phyloP scores from a whole-genome alignment of 2,797 vertebrate genomes.

The Xiphophorus birchmanni region DNA sequence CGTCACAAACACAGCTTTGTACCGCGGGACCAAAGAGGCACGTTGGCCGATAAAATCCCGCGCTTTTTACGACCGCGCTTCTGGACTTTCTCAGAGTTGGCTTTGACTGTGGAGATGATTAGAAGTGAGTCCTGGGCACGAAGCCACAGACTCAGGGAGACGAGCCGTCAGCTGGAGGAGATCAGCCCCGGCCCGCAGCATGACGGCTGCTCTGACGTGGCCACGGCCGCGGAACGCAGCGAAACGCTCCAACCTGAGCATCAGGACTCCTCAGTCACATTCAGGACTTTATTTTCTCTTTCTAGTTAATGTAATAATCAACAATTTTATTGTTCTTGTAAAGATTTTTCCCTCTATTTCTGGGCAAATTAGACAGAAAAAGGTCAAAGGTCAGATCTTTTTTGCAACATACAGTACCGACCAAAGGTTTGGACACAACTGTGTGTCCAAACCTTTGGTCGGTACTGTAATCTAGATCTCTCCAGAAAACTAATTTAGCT shows the following conservation, averaged over 20 bases:
- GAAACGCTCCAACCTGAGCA: not conserved
- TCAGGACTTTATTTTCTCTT: not conserved
- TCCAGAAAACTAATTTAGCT: too few species aligned
- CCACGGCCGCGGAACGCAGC: not conserved
- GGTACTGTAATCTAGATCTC: too few species aligned
- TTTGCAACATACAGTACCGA: too few species aligned
- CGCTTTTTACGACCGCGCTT: constrained; percentile 15
- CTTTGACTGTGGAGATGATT: constrained; percentile 68
- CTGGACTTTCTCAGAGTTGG: constrained; percentile 52
- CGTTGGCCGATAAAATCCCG: constrained; percentile 33
- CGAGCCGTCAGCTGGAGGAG: constrained; percentile 65
- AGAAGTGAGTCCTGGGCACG: constrained; percentile 64
- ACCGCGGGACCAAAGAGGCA: constrained; percentile 15
- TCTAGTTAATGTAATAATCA: not conserved
- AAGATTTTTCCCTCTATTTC: not conserved
- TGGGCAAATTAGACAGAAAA: not conserved
- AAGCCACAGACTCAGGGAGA: constrained; percentile 53
- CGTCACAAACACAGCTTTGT: constrained; percentile 28
- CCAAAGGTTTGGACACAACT: too few species aligned
- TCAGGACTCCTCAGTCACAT: not conserved
- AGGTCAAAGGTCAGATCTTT: not conserved
- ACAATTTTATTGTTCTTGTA: not conserved
- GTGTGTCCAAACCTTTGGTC: too few species aligned
- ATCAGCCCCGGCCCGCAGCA: constrained; percentile 52
- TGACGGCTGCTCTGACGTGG: constrained; percentile 61